phyloP scores from a whole-genome alignment of 2,888 invertebrate species.

The Nycteola revayana region DNA sequence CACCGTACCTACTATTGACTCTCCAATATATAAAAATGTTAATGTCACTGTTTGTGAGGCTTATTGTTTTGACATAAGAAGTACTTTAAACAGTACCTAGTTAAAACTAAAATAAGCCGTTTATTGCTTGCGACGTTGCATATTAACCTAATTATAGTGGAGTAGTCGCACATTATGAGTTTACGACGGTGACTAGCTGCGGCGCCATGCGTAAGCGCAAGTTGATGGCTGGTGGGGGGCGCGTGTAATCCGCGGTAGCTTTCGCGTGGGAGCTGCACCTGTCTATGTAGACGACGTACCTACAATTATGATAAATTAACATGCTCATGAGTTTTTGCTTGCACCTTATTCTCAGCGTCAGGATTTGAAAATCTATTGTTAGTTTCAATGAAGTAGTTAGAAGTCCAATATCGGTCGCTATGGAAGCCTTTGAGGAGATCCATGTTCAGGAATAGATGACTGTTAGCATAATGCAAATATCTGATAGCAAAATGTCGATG shows the following conservation, averaged over 20 bases:
- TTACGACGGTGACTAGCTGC: constrained; percentile 9
- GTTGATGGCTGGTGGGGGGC: constrained; percentile 10
- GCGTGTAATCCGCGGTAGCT: constrained; percentile 38
- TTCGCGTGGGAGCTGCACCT: constrained; percentile 54
- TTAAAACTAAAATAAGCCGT: constrained; percentile 1
- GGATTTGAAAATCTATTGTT: constrained; percentile 16
- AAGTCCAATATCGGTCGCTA: no score
- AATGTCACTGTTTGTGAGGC: no score
- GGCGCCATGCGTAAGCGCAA: constrained; percentile 18
- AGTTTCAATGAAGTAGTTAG: no score
- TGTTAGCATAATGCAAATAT: no score
- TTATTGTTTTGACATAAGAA: no score
- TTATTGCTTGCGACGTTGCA: constrained; percentile 14
- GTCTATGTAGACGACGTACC: constrained; percentile 38
- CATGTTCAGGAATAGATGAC: no score
- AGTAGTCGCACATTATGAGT: constrained; percentile 23
- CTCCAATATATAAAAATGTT: no score
- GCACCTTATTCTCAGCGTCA: constrained; percentile 38
- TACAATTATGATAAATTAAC: constrained; percentile 50
- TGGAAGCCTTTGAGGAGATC: no score
- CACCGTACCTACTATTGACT: no score
- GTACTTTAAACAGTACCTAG: no score
- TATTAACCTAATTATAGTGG: constrained; percentile 18
- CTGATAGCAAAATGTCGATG: no score
- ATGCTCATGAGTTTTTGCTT: constrained; percentile 44